Percentiles rank a stretch among this genome's conserved stretches.
Conservation (phyloP, 2,113 vertebrate species). For the Chaetorhynchus papuensis region DNA sequence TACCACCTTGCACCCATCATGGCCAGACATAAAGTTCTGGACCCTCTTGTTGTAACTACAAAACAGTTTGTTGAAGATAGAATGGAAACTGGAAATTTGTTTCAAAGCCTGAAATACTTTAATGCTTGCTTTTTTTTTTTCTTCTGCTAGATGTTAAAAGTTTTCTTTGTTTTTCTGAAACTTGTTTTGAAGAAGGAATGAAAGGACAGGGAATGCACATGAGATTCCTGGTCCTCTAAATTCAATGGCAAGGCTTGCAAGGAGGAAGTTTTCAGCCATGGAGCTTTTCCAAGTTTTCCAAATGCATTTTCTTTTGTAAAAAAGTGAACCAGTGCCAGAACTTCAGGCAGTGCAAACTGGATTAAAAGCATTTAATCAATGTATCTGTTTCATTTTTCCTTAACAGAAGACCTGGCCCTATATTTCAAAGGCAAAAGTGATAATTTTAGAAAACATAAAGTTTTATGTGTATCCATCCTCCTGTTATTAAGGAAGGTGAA, state of each 20-base stretch:
- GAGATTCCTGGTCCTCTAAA: not conserved
- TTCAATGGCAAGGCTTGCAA: not conserved
- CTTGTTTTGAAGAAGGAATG: not conserved
- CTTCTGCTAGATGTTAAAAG: accelerated
- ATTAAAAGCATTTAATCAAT: not conserved
- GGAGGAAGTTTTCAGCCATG: not conserved
- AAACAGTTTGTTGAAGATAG: not conserved
- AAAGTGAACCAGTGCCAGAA: not conserved
- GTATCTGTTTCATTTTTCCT: not conserved
- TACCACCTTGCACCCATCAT: not conserved
- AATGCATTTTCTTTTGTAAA: not conserved
- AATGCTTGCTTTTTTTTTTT: not conserved
- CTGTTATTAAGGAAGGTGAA: not conserved
- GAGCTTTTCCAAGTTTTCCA: not conserved
- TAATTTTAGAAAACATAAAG: constrained; percentile 12
- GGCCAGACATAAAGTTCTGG: not conserved
- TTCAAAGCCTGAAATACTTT: not conserved
- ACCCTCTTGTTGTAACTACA: not conserved
- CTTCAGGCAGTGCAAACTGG: not conserved
- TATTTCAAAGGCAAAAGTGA: not conserved
- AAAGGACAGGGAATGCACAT: not conserved
- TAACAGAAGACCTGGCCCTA: not conserved
- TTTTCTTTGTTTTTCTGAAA: not conserved
- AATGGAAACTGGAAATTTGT: not conserved
- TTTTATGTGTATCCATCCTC: not conserved